Base-by-base conservation (phyloP, 2,797 vertebrate species). In the Anableps anableps region DNA sequence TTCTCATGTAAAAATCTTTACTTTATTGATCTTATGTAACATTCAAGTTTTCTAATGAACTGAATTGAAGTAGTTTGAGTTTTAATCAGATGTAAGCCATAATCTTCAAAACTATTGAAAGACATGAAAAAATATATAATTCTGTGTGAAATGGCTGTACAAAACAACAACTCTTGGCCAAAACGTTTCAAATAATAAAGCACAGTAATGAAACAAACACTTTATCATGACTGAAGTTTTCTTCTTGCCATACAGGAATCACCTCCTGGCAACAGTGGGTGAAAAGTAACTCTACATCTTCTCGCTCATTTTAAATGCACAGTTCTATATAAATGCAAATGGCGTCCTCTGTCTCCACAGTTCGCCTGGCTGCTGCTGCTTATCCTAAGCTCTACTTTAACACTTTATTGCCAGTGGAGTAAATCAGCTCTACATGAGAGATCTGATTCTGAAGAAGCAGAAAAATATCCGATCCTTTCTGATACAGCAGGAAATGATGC, bases 271-370 rank as follows among this genome's bases (percentile, higher is more conserved):
- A 29, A 77, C 36, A 41, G 60, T 29, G 14, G 14, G 34, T 19
- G 47, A 53, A 66, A 50, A 19, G 26, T 38, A 53, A 41, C 75
- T 17, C 75, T 41, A 51, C 62, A 43, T 34, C 19, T 64, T 36
- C 51, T 29, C 1, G 4, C 34, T 53, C 26, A 68, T n/a, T 77
- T 41, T n/a, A 68, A 64, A 77, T 77, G 47, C 62, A 51, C 45
- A n/a, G 31, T 41, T 70, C 47, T 68, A 70, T 70, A 41, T 68
- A 70, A 38, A 70, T 70, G 76, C 75, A 76, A 76, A 76, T 68
- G 23, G 11, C 19, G 38, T 50, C 45, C 31, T 45, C 17, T 38
- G 8, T 47, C 58, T 62, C 58, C n/a, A 34, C n/a, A 31, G 43
- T 31, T 64, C 43, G 13, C 29, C 45, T 26, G n/a, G 60, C 23